These are phyloP conservation scores for Neoaliturus tenellus DNA, from an alignment of 2,888 invertebrate species.

Conservation along the genomic window DNA sequence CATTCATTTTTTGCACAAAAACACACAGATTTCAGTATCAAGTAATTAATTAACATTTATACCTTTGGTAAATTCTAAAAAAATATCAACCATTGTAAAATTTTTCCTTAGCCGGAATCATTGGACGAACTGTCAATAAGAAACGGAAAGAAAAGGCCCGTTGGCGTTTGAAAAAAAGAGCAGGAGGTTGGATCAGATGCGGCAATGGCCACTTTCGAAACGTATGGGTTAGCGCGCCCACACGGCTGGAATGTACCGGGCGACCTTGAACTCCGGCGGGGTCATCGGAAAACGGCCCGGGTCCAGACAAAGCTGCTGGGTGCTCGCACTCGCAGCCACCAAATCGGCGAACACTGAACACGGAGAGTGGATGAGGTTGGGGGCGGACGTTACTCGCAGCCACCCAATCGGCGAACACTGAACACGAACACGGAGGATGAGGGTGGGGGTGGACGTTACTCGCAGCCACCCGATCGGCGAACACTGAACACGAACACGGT, in stretches of 20 bases:
- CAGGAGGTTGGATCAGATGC: not conserved
- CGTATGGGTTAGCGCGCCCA: constrained; percentile 13
- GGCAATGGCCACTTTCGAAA: constrained; percentile 2
- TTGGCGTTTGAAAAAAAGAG: not conserved
- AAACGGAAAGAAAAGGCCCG: not conserved
- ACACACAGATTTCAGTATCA: too few species aligned
- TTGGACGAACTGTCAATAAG: not conserved
- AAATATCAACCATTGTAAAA: not conserved
- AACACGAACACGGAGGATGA: too few species aligned
- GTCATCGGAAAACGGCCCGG: constrained; percentile 28
- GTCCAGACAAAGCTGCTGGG: constrained; percentile 28
- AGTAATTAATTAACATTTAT: too few species aligned
- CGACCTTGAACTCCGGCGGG: constrained; percentile 5
- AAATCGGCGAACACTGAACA: not conserved
- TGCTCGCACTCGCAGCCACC: not conserved
- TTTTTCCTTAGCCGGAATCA: not conserved
- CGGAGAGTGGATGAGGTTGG: too few species aligned
- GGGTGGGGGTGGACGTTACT: too few species aligned
- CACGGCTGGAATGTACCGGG: constrained; percentile 27
- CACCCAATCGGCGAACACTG: too few species aligned
- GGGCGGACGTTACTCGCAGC: too few species aligned
- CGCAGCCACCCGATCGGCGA: too few species aligned
- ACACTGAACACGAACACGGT: too few species aligned
- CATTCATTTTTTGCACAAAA: too few species aligned
- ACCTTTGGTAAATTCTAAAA: too few species aligned